phyloP scores from a whole-genome alignment of 2,113 vertebrate genomes.

The Corynorhinus townsendii region DNA sequence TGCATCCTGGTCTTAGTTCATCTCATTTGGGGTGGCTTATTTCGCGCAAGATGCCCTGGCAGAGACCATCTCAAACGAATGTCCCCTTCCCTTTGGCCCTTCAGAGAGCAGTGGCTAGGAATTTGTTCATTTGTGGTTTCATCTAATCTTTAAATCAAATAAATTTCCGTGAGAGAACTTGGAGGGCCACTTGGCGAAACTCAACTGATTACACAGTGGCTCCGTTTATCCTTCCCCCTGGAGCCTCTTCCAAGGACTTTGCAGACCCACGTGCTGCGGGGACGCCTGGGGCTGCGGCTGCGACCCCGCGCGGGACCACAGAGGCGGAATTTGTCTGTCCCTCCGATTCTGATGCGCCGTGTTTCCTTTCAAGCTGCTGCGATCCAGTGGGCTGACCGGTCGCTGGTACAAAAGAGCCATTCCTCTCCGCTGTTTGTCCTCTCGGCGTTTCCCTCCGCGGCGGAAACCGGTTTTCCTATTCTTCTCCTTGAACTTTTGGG shows the following conservation, averaged over 20 bases:
- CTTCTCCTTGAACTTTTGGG: slow-evolving; percentile 61
- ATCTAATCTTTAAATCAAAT: not conserved
- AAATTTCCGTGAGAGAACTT: not conserved
- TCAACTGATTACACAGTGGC: not conserved
- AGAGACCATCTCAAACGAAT: slow-evolving; percentile 63
- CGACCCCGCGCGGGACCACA: not conserved
- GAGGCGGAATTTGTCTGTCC: not conserved
- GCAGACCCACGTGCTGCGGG: slow-evolving; percentile 45
- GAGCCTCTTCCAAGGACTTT: slow-evolving; percentile 30
- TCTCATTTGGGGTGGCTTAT: not conserved
- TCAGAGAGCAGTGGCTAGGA: not conserved
- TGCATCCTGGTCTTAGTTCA: not conserved
- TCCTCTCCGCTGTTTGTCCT: slow-evolving; percentile 42
- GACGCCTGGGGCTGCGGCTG: not conserved
- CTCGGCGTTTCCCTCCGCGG: slow-evolving; percentile 30
- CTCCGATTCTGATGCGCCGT: not conserved
- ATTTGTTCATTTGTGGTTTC: slow-evolving; percentile 53
- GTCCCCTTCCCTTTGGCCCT: not conserved
- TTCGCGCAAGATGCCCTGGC: not conserved
- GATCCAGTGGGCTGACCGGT: not conserved
- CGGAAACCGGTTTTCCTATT: slow-evolving; percentile 68
- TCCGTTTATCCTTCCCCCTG: not conserved
- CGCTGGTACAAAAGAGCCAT: slow-evolving; percentile 23
- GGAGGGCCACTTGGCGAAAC: not conserved
- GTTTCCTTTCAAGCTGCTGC: slow-evolving; percentile 62